Evolutionary conservation across 2,888 invertebrate species (phyloP).

Genomic region (Sphecodes monilicornis): DNA sequence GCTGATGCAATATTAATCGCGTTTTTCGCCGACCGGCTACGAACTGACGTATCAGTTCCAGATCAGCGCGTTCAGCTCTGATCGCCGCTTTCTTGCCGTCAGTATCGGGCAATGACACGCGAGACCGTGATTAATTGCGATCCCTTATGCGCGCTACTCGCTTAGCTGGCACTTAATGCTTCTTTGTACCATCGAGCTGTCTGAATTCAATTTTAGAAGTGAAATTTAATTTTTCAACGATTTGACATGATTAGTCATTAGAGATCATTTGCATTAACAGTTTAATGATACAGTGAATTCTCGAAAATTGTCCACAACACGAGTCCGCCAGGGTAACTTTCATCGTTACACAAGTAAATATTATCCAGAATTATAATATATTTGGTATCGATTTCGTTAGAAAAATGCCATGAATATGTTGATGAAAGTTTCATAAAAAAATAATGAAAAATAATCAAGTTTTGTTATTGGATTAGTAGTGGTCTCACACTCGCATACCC

Average conservation of each 20-base stretch:
- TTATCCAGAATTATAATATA: too few species aligned
- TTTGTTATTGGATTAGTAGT: too few species aligned
- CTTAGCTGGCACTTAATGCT: background rate
- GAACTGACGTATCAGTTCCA: constrained; percentile 15
- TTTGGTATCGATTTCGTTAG: too few species aligned
- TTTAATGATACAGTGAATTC: too few species aligned
- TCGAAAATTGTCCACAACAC: too few species aligned
- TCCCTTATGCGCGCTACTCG: constrained; percentile 9
- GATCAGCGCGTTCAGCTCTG: constrained; percentile 22
- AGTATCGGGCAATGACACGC: constrained; percentile 24
- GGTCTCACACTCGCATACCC: too few species aligned
- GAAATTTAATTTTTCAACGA: background rate
- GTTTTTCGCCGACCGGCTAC: constrained; percentile 4
- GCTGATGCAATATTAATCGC: constrained; percentile 42
- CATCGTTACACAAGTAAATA: too few species aligned
- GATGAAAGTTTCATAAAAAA: too few species aligned
- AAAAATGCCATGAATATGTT: too few species aligned
- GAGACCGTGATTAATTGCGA: constrained; percentile 23
- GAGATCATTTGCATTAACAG: too few species aligned
- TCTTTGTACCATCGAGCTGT: background rate
- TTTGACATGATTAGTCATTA: background rate
- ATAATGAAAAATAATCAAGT: too few species aligned
- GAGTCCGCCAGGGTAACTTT: too few species aligned
- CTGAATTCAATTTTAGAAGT: background rate
- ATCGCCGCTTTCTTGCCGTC: constrained; percentile 23